phyloP scores from a whole-genome alignment of 2,888 invertebrate species.

The Resseliella maxima region DNA sequence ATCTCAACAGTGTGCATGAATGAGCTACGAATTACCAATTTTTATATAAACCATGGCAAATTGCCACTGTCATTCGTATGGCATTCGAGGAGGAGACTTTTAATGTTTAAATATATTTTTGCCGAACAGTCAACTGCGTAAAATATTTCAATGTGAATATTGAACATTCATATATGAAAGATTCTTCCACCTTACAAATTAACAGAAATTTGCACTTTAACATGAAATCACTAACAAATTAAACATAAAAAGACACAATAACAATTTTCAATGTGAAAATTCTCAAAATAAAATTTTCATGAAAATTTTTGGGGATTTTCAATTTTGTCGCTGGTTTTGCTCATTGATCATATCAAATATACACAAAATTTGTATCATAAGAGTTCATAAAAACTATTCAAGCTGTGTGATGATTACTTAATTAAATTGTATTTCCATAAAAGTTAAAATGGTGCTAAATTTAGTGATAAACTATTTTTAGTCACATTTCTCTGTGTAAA shows the following conservation, averaged over 20 bases:
- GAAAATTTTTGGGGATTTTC: background rate
- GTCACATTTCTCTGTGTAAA: background rate
- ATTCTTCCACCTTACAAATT: background rate
- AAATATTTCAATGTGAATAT: background rate
- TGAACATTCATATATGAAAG: background rate
- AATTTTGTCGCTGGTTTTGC: background rate
- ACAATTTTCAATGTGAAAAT: background rate
- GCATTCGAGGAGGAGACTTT: constrained; percentile 17
- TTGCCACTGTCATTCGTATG: no score
- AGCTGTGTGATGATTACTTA: background rate
- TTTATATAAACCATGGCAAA: background rate
- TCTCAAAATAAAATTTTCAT: background rate
- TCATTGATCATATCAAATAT: background rate
- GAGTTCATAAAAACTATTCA: background rate
- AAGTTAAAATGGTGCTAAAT: constrained; percentile 30
- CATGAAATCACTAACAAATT: constrained; percentile 33
- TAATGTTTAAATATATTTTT: background rate
- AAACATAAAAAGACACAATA: constrained; percentile 12
- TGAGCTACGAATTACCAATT: background rate
- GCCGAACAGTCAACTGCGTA: background rate
- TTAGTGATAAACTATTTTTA: background rate
- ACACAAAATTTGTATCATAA: constrained; percentile 31
- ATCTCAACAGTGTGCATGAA: background rate
- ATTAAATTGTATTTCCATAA: background rate
- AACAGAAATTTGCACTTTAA: constrained; percentile 16